phyloP scores from a whole-genome alignment of 2,888 invertebrate species.

The Drosophila vallismaia region DNA sequence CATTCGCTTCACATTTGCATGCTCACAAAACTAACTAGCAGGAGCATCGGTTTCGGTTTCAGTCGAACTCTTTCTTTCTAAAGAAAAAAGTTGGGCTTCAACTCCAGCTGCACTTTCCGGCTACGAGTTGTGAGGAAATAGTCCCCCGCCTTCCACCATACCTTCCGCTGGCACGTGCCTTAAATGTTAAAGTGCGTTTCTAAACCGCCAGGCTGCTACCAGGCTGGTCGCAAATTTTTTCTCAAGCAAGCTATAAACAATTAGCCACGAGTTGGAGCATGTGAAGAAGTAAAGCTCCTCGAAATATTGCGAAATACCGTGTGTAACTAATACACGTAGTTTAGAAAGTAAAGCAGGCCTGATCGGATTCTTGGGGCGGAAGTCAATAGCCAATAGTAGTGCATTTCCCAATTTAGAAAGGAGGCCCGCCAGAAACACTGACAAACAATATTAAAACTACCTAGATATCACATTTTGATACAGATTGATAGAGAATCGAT shows the following conservation, averaged over 20 bases:
- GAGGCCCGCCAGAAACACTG: too few relatives aligned
- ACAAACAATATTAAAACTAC: too few relatives aligned
- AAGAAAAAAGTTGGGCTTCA: conserved; percentile 25
- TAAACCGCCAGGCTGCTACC: not conserved
- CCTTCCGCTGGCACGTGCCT: not conserved
- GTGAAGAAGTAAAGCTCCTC: not conserved
- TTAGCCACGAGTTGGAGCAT: not conserved
- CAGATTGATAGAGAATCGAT: too few relatives aligned
- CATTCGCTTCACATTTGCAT: conserved; percentile 48
- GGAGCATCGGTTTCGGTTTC: conserved; percentile 14
- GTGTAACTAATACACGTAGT: not conserved
- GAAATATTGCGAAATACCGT: not conserved
- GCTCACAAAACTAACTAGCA: conserved; percentile 41
- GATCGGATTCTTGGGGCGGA: not conserved
- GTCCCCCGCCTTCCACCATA: not conserved
- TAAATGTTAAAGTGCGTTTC: not conserved
- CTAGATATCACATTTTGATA: too few relatives aligned
- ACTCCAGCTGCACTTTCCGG: conserved; percentile 52
- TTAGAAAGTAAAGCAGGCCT: not conserved
- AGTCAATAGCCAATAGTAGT: not conserved
- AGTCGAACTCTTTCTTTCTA: conserved; percentile 61
- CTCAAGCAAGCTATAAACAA: conserved; percentile 13
- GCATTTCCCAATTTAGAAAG: too few relatives aligned
- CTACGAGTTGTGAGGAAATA: not conserved
- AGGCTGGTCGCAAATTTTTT: conserved; percentile 1